Percentiles rank a stretch among this genome's conserved stretches.
Conservation (phyloP, 2,797 vertebrate species). For the Myotis daubentonii region DNA sequence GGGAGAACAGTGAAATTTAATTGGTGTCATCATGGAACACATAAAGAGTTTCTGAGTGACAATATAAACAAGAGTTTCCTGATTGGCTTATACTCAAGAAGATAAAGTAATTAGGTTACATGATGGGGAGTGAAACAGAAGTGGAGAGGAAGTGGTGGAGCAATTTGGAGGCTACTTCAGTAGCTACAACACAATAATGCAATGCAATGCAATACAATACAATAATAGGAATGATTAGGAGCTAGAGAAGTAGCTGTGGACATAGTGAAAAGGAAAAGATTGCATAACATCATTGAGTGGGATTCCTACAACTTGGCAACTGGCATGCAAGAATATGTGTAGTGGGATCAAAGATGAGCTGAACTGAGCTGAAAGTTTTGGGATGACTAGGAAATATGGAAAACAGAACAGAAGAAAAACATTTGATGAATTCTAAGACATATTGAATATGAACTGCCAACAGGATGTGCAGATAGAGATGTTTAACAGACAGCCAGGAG, state of each 20-base stretch:
- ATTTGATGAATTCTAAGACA: background rate
- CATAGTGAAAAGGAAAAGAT: background rate
- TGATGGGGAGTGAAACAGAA: background rate
- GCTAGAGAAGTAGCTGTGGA: background rate
- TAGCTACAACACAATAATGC: background rate
- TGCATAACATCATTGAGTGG: background rate
- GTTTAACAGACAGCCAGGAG: background rate
- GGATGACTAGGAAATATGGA: conserved; percentile 11
- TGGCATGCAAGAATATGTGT: background rate
- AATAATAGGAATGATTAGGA: background rate
- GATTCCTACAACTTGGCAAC: background rate
- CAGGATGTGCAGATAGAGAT: background rate
- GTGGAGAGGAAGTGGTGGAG: background rate
- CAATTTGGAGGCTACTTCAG: background rate
- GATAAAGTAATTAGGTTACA: background rate
- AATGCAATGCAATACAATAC: too few relatives aligned
- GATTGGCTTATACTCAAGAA: background rate
- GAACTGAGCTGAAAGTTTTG: background rate
- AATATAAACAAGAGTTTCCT: background rate
- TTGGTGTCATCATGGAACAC: background rate
- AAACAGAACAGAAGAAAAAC: conserved; percentile 10
- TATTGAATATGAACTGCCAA: background rate
- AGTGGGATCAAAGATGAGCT: conserved; percentile 22
- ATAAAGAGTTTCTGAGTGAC: background rate
- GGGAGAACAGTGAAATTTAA: background rate